Base-by-base conservation (phyloP, 2,113 vertebrate genomes). In the Aythya baeri region DNA sequence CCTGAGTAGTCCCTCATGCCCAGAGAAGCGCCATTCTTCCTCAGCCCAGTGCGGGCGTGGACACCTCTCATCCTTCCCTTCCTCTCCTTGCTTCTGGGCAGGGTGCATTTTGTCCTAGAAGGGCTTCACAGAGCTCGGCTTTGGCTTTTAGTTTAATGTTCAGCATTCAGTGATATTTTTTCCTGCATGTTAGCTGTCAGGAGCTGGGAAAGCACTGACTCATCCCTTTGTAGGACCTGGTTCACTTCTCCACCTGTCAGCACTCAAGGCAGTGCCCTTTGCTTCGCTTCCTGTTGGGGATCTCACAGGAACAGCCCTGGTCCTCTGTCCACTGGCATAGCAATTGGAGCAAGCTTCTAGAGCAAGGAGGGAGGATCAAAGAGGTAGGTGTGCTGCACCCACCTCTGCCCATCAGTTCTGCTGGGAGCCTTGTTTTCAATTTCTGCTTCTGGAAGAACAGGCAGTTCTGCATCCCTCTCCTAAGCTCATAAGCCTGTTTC, bases 341-440 rank as follows among this genome's bases (percentile, higher is more conserved):
- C 61, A 38, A 17, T 16, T 26, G 10, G 23, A 27, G 34, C 62
- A 41, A 27, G 38, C 38, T 65, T 41, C 62, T 41, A 17, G 11
- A 65, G 62, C 16, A 65, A 65, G 62, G 7, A 63, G 26, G 36
- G 16, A 41, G 62, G 62, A 41, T 65, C 36, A 41, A 65, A 65
- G 36, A 18, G 36, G 36, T 13, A 17, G 62, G 36, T 7, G 0
- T 17, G 9, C 27, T 32, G 46, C 17, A 34, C n/a, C 3, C 0
- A 11, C 57, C 71, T 79, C n/a, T 32, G 49, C 68, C 23, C 20
- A 11, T 6, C 2, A 0, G 3, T 12, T 20, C 27, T 68, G 43
- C 32, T 29, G n/a, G 44, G 29, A 63, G 61, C 36, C 25, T 36
- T 16, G 9, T 3, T 23, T 83, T 61, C 63, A 50, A 0, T n/a